Conservation (phyloP, 2,888 invertebrate species). For the Tillus elongatus region DNA sequence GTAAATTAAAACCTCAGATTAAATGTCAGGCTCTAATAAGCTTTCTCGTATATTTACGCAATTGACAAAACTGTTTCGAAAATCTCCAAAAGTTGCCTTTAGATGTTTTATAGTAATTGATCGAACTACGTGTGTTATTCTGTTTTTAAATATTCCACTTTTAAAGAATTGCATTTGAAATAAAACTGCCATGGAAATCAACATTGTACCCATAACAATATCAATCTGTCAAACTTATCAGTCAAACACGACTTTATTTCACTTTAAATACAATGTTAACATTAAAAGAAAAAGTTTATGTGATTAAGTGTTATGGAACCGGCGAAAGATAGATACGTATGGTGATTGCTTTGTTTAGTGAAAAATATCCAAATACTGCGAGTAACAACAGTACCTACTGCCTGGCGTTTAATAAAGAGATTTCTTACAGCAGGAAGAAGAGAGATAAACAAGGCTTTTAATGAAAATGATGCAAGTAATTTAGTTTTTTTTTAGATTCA, state of each 20-base stretch:
- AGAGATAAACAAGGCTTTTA: conserved; percentile 1
- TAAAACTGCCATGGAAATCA: background rate
- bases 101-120: too few relatives aligned
- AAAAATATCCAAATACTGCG: conserved; percentile 2
- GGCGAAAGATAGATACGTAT: background rate
- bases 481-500: conserved; percentile 1
- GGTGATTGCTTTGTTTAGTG: background rate
- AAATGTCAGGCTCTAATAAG: too few relatives aligned
- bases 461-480: conserved; percentile 1
- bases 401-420: too few relatives aligned
- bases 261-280: background rate
- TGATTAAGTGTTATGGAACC: conserved; percentile 2
- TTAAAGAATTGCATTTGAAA: background rate
- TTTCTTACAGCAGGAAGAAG: conserved; percentile 3
- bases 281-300: conserved; percentile 3
- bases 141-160: too few relatives aligned
- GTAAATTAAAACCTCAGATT: too few relatives aligned
- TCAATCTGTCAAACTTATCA: background rate
- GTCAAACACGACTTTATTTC: background rate
- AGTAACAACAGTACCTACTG: background rate
- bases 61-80: too few relatives aligned
- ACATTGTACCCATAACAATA: conserved; percentile 1
- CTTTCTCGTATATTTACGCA: too few relatives aligned
- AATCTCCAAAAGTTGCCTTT: too few relatives aligned
- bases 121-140: too few relatives aligned